Percentiles rank a stretch among this genome's conserved stretches.
Evolutionary conservation across 2,113 vertebrate species (phyloP).

Genomic region (Phylloscopus trochilus): DNA sequence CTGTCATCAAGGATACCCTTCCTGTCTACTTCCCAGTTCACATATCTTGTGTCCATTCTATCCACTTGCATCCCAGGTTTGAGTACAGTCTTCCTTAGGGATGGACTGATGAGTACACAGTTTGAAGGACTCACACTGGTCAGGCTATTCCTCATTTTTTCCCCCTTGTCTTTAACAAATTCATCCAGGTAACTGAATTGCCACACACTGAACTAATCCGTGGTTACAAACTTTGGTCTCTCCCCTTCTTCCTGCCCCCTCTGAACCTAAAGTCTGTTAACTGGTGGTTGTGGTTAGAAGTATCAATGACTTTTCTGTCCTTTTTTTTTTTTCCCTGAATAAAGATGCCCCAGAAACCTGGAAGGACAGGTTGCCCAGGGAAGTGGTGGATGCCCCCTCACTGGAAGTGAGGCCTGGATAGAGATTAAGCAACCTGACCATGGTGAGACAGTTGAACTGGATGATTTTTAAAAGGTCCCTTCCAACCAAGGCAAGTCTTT

Average conservation of each 20-base stretch:
- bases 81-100: not conserved
- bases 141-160: not conserved
- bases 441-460: fast-evolving
- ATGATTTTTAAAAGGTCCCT: not conserved
- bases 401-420: not conserved
- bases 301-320: not conserved
- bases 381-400: not conserved
- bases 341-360: not conserved
- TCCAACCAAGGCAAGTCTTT: not conserved
- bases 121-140: not conserved
- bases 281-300: not conserved
- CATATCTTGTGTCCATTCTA: not conserved
- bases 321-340: not conserved
- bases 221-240: not conserved
- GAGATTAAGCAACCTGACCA: not conserved
- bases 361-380: not conserved
- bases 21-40: not conserved
- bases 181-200: not conserved
- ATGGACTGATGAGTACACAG: not conserved
- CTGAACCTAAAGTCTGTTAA: not conserved
- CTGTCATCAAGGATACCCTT: not conserved
- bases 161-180: not conserved
- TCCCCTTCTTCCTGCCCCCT: not conserved
- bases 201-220: not conserved
- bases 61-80: not conserved